Evolutionary conservation across 2,888 invertebrate species (phyloP), one percentile per base, ranked within the genome.

Genomic region (Pristionchus arcanus): DNA sequence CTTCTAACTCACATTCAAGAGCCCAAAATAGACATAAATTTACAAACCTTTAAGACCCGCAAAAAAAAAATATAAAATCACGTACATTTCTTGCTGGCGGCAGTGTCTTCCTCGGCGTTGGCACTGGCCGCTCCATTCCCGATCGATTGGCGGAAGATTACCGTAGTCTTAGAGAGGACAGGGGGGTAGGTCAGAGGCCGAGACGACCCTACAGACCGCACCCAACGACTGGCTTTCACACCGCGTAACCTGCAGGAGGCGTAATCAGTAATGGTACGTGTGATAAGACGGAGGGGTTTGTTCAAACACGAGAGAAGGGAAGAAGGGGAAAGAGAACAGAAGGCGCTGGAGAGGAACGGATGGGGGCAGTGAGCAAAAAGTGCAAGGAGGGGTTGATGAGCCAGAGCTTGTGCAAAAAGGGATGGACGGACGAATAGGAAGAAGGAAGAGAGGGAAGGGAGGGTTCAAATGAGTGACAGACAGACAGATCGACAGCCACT

Each of bases 61-160:
- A 42, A 42, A 42, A 42, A 42, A 42, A 42, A n/a, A n/a, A n/a
- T 42, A 42, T 16, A 77, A 42, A 34, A 19, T 5, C 37, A 49
- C 53, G n/a, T 1, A 83, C 53, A 31, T 83, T 49, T 19, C 13
- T 49, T 3, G n/a, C 49, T 15, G 28, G 42, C 42, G 42, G n/a
- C 49, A 83, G 49, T 1, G 83, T 83, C 49, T 53, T 83, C 28
- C 83, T 49, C 28, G 83, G 83, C n/a, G 83, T 83, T 31, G 83
- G 83, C 83, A 83, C 83, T n/a, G 83, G 83, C n/a, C 83, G 83
- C 83, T 83, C 49, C 83, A 83, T 83, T 37, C 34, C 74, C 37
- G 37, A 74, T n/a, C 74, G 68, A 74, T 28, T 59, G 15, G 19
- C 59, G 59, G 9, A 4, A 25, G 74, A 37, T 37, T 74, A 74